These are phyloP conservation scores for Mimumesa dahlbomi DNA, from an alignment of 2,888 invertebrate species.

Conservation along the genomic window DNA sequence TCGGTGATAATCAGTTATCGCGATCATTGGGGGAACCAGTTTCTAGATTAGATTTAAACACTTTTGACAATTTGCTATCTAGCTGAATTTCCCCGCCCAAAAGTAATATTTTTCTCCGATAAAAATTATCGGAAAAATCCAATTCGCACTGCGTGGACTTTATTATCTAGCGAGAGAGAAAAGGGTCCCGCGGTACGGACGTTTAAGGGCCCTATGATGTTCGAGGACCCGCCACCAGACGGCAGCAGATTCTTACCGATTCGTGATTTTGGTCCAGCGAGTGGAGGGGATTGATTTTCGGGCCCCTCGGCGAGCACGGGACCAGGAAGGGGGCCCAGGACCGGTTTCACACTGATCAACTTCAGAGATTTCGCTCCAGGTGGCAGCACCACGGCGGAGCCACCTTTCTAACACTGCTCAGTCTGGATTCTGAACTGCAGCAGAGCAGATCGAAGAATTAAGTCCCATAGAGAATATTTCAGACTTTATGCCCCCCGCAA, in stretches of 20 bases:
- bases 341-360: conserved; percentile 36
- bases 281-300: conserved; percentile 47
- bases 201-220: conserved; percentile 53
- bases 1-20: conserved; percentile 39
- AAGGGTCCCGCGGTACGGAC: conserved; percentile 18
- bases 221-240: conserved; percentile 63
- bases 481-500: background rate
- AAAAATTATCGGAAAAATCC: no score
- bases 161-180: conserved; percentile 29
- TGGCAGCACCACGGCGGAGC: conserved; percentile 63
- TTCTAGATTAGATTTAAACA: conserved; percentile 41
- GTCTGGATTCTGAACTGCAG: conserved; percentile 51
- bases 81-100: background rate
- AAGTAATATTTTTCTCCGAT: no score
- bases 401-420: conserved; percentile 33
- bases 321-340: conserved; percentile 19
- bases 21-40: conserved; percentile 3
- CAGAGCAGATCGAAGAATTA: conserved; percentile 5
- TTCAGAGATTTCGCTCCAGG: conserved; percentile 47
- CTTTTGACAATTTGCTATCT: conserved; percentile 24
- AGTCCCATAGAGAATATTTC: background rate
- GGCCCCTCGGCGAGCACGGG: conserved; percentile 19
- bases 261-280: conserved; percentile 8
- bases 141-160: no score
- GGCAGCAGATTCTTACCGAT: conserved; percentile 71